These are phyloP conservation scores for Aspidiotus destructor DNA, from an alignment of 2,888 invertebrate species.

Conservation along the genomic window DNA sequence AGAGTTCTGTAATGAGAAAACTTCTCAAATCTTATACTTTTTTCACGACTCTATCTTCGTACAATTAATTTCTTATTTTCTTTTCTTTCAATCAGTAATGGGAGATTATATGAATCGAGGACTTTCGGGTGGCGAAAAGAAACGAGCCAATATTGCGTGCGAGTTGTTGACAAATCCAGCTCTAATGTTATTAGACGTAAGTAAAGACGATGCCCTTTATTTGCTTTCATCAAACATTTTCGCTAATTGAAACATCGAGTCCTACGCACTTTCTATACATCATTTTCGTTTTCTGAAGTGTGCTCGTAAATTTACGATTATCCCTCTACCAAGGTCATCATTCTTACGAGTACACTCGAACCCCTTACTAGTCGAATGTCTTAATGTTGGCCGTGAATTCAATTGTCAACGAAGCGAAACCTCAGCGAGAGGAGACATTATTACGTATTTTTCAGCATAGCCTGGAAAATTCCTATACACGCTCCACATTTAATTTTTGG, in stretches of 20 bases:
- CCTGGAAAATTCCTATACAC: too few relatives aligned
- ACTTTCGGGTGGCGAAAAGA: conserved; percentile 73
- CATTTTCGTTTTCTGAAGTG: too few relatives aligned
- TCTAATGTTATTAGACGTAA: conserved; percentile 67
- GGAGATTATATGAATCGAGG: conserved; percentile 66
- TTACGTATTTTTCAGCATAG: too few relatives aligned
- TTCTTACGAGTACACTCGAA: too few relatives aligned
- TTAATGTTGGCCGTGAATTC: too few relatives aligned
- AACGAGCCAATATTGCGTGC: conserved; percentile 70
- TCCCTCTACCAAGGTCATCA: too few relatives aligned
- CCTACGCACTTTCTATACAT: neutral
- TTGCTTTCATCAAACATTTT: neutral
- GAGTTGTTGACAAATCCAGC: conserved; percentile 71
- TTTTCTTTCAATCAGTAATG: conserved; percentile 47
- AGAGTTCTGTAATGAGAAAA: too few relatives aligned
- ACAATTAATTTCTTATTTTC: neutral
- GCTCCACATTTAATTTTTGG: too few relatives aligned
- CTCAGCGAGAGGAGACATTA: too few relatives aligned
- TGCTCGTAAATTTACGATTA: too few relatives aligned
- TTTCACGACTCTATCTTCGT: neutral
- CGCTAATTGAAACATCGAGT: neutral
- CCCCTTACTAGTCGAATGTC: too few relatives aligned
- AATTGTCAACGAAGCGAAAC: too few relatives aligned
- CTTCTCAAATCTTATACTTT: neutral
- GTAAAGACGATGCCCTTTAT: conserved; percentile 40